Evolutionary conservation across 2,113 vertebrate species (phyloP), one percentile per base, ranked within the genome.

Genomic region (Tetraodon nigroviridis): DNA sequence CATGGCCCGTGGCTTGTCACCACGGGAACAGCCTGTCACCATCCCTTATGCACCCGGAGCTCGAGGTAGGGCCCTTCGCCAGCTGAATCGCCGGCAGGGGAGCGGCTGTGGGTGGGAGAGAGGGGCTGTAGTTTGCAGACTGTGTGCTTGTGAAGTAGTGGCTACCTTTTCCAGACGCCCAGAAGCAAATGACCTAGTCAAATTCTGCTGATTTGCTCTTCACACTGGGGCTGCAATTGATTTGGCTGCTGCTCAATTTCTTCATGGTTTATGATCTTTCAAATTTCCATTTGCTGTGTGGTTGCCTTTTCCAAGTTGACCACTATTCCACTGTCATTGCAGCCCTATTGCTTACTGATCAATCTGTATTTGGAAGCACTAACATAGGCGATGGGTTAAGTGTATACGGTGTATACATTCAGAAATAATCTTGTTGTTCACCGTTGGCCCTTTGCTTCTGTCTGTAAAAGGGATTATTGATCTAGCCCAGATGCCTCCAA

Each of bases 401-500:
- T 83, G 62, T 81, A 81, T 67, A 64, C 78, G 77, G 75, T 86
- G 77, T 75, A 75, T 76, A 51, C 16, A 74, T 70, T 58, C 65
- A 80, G 66, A 76, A 80, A 85, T 82, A 59, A 83, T 89, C 60
- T 86, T 87, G 83, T 85, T 90, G 85, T 86, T 92, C 84, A 92
- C 64, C 86, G 79, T 73, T 90, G 83, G 83, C 84, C 89, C 84
- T 84, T 87, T 91, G 91, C 85, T 93, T 91, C 84, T 90, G 90
- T 92, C 86, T 87, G 87, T 88, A 87, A 87, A 91, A 98, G 97
- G 96, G 89, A 98, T 98, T 81, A 98, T 99, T 90, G 96, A 99
- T 90, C 90, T 99, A 91, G 96, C 94, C 89, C 96, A 95, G 84
- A 98, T 99, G 96, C 93, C 97, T 85, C 95, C 95, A 84, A 92